phyloP scores from a whole-genome alignment of 92 coral and sea anemone genomes.

The Epizoanthus illoricatus region DNA sequence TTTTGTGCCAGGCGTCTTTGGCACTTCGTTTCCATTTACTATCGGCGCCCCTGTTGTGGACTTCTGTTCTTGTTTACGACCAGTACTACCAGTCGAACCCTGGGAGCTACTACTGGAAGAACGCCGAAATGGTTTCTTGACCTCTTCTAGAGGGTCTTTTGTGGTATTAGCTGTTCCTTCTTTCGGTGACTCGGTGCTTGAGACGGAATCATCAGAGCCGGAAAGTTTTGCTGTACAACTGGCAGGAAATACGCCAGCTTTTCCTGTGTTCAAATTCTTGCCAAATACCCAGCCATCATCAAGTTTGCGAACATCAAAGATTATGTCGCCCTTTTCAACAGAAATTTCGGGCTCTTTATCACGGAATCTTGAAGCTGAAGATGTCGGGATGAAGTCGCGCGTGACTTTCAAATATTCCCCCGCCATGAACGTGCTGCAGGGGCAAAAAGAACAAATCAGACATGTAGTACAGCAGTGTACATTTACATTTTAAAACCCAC shows the following conservation, averaged over 20 bases:
- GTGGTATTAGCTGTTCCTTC: conserved; percentile 33
- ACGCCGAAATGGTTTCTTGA: conserved; percentile 22
- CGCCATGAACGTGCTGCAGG: conserved; percentile 58
- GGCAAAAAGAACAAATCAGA: conserved; percentile 33
- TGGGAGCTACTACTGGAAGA: conserved; percentile 29
- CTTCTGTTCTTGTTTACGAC: conserved; percentile 35
- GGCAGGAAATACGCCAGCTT: conserved; percentile 83
- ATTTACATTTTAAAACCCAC: conserved; percentile 2
- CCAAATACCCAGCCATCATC: conserved; percentile 90
- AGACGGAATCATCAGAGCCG: conserved; percentile 53
- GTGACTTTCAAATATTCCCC: conserved; percentile 88
- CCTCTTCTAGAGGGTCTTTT: conserved; percentile 22
- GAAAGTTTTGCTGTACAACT: conserved; percentile 79
- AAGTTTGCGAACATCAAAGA: conserved; percentile 80
- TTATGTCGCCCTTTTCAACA: conserved; percentile 87
- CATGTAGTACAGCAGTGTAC: conserved; percentile 7
- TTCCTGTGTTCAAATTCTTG: conserved; percentile 82
- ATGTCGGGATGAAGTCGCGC: conserved; percentile 68
- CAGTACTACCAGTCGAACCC: conserved; percentile 37
- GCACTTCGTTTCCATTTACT: conserved; percentile 25
- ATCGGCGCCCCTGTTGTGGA: not conserved
- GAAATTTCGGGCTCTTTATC: conserved; percentile 77
- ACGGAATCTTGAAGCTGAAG: conserved; percentile 66
- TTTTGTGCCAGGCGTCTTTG: conserved; percentile 32
- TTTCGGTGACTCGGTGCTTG: conserved; percentile 26